These are phyloP conservation scores for Microcebus lehilahytsara DNA, from an alignment of 2,113 vertebrate species.

Conservation along the genomic window DNA sequence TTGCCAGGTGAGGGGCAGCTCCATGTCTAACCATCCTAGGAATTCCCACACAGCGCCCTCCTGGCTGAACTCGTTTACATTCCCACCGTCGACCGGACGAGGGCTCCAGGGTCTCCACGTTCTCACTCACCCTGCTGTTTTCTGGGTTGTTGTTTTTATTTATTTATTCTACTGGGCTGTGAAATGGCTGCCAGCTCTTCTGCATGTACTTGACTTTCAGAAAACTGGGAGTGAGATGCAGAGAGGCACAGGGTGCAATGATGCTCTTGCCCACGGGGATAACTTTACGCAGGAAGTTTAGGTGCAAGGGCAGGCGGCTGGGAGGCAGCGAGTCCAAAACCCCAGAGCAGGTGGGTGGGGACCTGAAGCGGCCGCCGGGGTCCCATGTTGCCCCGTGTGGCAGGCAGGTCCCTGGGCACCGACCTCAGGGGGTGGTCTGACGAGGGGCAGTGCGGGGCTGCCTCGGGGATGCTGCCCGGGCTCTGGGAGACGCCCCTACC, in stretches of 20 bases:
- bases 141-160: background rate
- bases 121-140: background rate
- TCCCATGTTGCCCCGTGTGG: rapidly evolving
- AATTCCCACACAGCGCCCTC: rapidly evolving
- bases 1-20: background rate
- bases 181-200: background rate
- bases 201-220: background rate
- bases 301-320: background rate
- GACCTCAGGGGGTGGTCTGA: rapidly evolving
- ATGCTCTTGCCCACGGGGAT: background rate
- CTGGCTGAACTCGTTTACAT: rapidly evolving
- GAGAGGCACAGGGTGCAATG: background rate
- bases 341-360: background rate
- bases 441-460: rapidly evolving
- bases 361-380: background rate
- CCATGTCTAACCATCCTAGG: background rate
- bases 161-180: background rate
- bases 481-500: no score
- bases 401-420: background rate
- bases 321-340: rapidly evolving
- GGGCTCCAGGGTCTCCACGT: no score
- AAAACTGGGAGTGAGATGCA: rapidly evolving
- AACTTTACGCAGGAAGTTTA: background rate
- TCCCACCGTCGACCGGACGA: background rate
- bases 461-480: no score